Evolutionary conservation across 2,888 invertebrate genomes (phyloP).

Genomic region (Dicyrtomina minuta): DNA sequence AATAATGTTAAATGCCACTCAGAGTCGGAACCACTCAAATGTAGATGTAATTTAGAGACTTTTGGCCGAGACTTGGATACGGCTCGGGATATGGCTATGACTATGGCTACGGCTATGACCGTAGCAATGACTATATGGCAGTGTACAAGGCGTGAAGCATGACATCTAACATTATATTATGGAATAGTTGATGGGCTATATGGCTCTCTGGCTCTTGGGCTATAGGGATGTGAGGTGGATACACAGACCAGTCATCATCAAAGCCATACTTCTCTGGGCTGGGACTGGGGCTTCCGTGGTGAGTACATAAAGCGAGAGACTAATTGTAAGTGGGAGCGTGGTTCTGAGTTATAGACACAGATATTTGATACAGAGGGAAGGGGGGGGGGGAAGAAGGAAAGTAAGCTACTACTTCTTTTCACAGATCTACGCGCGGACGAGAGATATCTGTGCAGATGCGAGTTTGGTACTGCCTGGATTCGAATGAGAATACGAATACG

Average conservation of each 20-base stretch:
- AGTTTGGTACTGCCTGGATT: no score
- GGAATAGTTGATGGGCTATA: no score
- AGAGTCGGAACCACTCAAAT: constrained; percentile 26
- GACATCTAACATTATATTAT: no score
- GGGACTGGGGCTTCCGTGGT: no score
- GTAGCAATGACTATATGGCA: not conserved
- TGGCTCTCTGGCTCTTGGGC: not conserved
- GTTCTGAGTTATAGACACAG: not conserved
- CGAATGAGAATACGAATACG: no score
- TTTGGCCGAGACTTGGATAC: not conserved
- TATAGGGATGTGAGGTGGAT: not conserved
- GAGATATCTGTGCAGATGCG: no score
- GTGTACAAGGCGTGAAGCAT: constrained; percentile 24
- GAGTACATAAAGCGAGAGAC: not conserved
- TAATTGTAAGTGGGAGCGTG: not conserved
- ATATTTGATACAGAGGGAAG: no score
- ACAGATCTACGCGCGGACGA: no score
- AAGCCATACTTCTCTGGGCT: no score
- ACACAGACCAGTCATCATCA: no score
- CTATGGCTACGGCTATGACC: not conserved
- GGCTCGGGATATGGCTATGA: not conserved
- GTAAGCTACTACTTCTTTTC: no score
- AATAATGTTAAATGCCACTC: constrained; percentile 22
- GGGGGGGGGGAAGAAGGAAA: no score
- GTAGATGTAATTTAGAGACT: constrained; percentile 25